Evolutionary conservation across 2,113 vertebrate genomes (phyloP).

Genomic region (Ellobius talpinus): DNA sequence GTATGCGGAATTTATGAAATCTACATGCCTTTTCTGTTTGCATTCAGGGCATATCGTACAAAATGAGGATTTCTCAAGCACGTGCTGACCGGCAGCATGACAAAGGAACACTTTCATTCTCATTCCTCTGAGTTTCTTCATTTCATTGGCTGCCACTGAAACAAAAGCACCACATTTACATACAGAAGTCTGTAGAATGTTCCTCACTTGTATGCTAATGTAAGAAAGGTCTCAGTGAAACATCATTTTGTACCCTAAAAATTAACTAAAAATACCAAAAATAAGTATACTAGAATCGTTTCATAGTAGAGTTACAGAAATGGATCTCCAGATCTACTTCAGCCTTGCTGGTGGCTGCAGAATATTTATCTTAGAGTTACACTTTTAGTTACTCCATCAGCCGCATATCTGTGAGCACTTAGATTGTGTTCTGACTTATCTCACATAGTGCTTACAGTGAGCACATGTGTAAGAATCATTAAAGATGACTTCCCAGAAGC

Average conservation of each 20-base stretch:
- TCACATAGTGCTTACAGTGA: not conserved
- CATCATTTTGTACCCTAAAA: not conserved
- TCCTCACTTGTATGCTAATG: not conserved
- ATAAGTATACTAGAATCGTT: not conserved
- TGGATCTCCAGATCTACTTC: not conserved
- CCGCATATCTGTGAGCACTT: not conserved
- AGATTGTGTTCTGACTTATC: not conserved
- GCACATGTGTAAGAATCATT: not conserved
- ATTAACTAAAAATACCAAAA: not conserved
- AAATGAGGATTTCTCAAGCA: not conserved
- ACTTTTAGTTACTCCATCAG: not conserved
- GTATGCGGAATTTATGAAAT: no score
- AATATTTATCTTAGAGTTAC: not conserved
- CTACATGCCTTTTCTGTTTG: not conserved
- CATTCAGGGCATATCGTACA: not conserved
- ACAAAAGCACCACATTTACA: not conserved
- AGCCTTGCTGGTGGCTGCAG: not conserved
- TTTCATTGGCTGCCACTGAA: not conserved
- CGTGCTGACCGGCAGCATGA: not conserved
- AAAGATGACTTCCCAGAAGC: no score
- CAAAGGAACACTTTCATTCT: not conserved
- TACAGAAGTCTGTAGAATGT: not conserved
- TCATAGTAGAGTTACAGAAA: not conserved
- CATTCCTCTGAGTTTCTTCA: not conserved
- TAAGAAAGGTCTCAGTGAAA: not conserved